Conservation (phyloP, 2,113 vertebrate genomes). For the Microtus oregoni region DNA sequence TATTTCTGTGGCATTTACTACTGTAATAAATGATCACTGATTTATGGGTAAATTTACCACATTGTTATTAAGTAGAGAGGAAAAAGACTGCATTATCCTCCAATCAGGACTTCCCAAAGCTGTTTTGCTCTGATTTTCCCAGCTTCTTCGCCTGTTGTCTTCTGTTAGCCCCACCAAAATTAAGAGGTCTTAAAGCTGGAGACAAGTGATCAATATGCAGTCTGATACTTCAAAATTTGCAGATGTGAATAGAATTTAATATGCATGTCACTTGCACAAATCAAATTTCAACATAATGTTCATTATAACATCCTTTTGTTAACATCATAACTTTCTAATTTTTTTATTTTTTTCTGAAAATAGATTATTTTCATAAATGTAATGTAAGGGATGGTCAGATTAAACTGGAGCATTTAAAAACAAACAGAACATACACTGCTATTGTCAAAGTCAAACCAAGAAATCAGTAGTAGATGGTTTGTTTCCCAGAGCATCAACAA, state of each 20-base stretch:
- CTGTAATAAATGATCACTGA: background rate
- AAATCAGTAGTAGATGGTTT: background rate
- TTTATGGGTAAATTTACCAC: background rate
- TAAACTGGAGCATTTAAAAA: background rate
- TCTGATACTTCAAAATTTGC: background rate
- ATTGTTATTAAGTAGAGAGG: background rate
- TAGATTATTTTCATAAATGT: no score
- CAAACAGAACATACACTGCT: no score
- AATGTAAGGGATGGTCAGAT: background rate
- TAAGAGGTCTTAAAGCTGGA: background rate
- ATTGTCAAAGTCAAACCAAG: background rate
- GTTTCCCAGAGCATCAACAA: background rate
- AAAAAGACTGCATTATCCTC: background rate
- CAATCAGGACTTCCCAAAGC: background rate
- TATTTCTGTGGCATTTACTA: background rate
- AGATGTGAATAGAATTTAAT: background rate
- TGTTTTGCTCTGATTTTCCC: background rate
- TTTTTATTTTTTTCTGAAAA: no score
- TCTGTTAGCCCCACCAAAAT: background rate
- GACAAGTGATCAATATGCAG: background rate
- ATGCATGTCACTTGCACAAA: background rate
- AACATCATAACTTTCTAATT: no score
- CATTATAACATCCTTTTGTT: background rate
- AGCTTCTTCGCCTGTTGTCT: background rate
- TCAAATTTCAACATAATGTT: background rate